Evolutionary conservation across 2,888 invertebrate species (phyloP).

Genomic region (Ferdinandea cuprea): DNA sequence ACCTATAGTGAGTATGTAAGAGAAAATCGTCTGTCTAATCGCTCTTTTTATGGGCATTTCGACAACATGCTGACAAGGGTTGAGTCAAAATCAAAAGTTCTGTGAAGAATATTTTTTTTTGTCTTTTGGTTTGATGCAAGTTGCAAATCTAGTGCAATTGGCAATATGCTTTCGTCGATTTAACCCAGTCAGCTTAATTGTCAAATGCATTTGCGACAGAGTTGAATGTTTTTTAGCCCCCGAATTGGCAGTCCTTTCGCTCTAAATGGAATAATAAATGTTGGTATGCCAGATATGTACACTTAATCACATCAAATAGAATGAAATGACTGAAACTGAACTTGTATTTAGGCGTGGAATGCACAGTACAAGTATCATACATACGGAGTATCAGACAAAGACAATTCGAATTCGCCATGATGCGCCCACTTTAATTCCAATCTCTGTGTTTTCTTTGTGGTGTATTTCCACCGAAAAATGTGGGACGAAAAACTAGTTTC

Average conservation of each 20-base stretch:
- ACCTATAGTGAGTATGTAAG: too few relatives aligned
- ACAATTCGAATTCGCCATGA: neutral
- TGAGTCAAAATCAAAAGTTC: too few relatives aligned
- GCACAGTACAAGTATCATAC: too few relatives aligned
- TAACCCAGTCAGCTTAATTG: neutral
- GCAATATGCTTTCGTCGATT: neutral
- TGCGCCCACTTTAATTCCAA: conserved; percentile 5
- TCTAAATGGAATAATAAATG: conserved; percentile 51
- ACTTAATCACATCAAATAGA: conserved; percentile 48
- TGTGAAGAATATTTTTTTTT: too few relatives aligned
- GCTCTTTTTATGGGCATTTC: neutral
- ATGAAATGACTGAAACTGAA: conserved; percentile 38
- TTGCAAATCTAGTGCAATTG: neutral
- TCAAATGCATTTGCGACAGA: conserved; percentile 12
- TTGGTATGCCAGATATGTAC: neutral
- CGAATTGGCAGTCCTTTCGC: conserved; percentile 15
- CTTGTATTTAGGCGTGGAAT: conserved; percentile 51
- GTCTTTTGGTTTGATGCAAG: too few relatives aligned
- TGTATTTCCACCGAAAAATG: neutral
- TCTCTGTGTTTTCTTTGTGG: conserved; percentile 4
- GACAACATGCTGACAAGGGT: neutral
- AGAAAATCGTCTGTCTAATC: neutral
- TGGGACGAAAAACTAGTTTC: conserved; percentile 3
- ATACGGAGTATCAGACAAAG: conserved; percentile 39
- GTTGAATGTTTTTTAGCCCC: conserved; percentile 10